Evolutionary conservation across 2,888 invertebrate species (phyloP).

Genomic region (Cylindroiulus punctatus): DNA sequence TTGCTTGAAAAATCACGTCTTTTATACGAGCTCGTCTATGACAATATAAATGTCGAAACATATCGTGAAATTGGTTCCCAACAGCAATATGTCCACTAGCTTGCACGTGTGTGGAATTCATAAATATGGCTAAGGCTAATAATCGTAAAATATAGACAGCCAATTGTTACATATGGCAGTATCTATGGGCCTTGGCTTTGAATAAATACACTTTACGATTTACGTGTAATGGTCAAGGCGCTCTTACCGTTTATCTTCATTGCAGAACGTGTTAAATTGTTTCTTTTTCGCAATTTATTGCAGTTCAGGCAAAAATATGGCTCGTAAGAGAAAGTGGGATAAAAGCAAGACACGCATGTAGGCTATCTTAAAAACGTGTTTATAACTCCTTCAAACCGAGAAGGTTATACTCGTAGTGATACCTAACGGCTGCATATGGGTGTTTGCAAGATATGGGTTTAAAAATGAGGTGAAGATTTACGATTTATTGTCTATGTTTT

Average conservation of each 20-base stretch:
- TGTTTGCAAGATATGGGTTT: not conserved
- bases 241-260: constrained; percentile 41
- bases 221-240: constrained; percentile 35
- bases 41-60: constrained; percentile 27
- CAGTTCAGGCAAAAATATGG: not conserved
- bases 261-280: constrained; percentile 40
- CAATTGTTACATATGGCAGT: constrained; percentile 34
- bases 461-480: constrained; percentile 24
- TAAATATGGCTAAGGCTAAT: constrained; percentile 2
- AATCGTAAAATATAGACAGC: constrained; percentile 45
- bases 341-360: constrained; percentile 10
- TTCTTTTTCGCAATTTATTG: constrained; percentile 31
- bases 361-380: constrained; percentile 24
- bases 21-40: not conserved
- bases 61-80: not conserved
- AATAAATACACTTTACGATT: constrained; percentile 45
- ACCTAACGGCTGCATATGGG: not conserved
- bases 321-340: constrained; percentile 1
- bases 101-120: not conserved
- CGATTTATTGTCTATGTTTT: constrained; percentile 23
- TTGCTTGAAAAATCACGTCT: not conserved
- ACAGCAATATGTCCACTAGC: constrained; percentile 29
- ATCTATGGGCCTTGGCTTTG: constrained; percentile 25
- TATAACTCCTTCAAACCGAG: not conserved
- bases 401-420: not conserved